Evolutionary conservation across 2,113 vertebrate species (phyloP).

Genomic region (Aspiorhynchus laticeps): DNA sequence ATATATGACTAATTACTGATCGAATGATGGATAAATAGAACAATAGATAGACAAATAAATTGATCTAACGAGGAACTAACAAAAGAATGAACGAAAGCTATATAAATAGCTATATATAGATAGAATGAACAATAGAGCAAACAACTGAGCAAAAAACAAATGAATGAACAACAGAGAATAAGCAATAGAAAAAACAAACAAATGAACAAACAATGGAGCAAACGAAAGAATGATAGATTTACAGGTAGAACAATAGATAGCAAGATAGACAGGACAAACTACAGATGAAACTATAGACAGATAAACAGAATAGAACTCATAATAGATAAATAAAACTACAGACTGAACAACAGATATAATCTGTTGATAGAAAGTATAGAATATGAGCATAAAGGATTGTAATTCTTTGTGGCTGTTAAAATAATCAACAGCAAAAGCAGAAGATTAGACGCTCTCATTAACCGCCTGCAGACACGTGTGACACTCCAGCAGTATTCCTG

Average conservation of each 20-base stretch:
- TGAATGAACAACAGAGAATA: too few relatives aligned
- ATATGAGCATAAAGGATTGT: not conserved
- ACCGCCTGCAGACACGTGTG: constrained; percentile 29
- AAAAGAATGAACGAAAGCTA: too few relatives aligned
- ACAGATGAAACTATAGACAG: not conserved
- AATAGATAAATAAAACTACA: not conserved
- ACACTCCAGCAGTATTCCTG: constrained; percentile 69
- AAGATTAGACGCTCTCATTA: constrained; percentile 50
- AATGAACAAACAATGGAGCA: not conserved
- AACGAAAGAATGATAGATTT: not conserved
- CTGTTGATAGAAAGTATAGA: too few relatives aligned
- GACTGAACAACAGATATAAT: not conserved
- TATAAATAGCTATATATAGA: too few relatives aligned
- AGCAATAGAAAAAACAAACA: not conserved
- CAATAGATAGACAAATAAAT: not conserved
- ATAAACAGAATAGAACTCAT: not conserved
- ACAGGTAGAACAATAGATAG: not conserved
- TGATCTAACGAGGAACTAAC: too few relatives aligned
- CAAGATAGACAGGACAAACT: not conserved
- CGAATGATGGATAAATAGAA: not conserved
- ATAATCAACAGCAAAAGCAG: constrained; percentile 45
- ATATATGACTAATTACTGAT: too few relatives aligned
- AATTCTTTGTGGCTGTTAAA: not conserved
- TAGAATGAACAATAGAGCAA: too few relatives aligned
- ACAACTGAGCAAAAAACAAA: too few relatives aligned